phyloP scores from a whole-genome alignment of 2,113 vertebrate species.

The Tupaia tana region DNA sequence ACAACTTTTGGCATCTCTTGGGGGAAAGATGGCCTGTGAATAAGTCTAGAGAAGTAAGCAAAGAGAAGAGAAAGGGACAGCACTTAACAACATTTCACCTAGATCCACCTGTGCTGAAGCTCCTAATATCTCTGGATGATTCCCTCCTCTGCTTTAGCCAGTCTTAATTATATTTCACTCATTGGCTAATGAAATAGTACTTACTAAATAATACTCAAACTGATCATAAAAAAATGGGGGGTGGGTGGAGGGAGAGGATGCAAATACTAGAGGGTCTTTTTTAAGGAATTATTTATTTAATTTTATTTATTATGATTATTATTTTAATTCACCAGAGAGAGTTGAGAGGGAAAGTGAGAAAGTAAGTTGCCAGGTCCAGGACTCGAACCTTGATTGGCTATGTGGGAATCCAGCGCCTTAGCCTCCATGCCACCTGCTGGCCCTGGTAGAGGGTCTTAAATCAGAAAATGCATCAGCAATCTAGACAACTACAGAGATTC shows the following conservation, averaged over 20 bases:
- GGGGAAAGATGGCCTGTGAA: neutral
- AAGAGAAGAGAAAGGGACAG: neutral
- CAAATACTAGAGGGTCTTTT: neutral
- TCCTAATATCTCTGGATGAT: neutral
- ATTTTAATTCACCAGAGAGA: too few relatives aligned
- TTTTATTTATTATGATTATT: too few relatives aligned
- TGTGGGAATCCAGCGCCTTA: too few relatives aligned
- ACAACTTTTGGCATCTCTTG: neutral
- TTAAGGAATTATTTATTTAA: too few relatives aligned
- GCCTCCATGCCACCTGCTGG: too few relatives aligned
- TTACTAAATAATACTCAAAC: constrained; percentile 14
- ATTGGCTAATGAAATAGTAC: constrained; percentile 1
- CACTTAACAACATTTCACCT: neutral
- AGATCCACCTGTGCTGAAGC: neutral
- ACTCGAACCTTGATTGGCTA: too few relatives aligned
- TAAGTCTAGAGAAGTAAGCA: neutral
- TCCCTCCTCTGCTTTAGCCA: neutral
- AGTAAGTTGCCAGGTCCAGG: too few relatives aligned
- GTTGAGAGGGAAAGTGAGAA: too few relatives aligned
- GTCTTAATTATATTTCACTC: neutral
- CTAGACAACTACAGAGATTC: neutral
- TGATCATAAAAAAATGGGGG: neutral
- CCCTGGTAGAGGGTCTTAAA: neutral
- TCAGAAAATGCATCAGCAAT: neutral
- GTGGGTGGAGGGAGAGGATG: neutral